Percentiles rank a stretch among this genome's conserved stretches.
These are phyloP conservation scores for Diarsia brunnea DNA, from an alignment of 2,888 invertebrate species.

Conservation along the genomic window DNA sequence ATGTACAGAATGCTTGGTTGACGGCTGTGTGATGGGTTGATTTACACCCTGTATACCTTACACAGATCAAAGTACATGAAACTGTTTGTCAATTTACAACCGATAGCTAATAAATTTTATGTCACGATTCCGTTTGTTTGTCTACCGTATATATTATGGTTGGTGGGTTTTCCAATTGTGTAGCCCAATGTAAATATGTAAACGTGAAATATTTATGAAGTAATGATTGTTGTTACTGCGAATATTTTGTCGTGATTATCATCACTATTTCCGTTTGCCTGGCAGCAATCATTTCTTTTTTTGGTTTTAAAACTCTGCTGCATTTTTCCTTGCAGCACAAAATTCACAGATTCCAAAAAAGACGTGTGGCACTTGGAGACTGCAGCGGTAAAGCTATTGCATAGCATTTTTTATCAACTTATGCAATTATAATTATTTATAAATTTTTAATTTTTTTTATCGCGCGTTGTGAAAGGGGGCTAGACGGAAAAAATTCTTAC, in stretches of 20 bases:
- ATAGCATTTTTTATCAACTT: no score
- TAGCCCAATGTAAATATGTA: conserved; percentile 29
- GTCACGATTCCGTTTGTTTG: conserved; percentile 43
- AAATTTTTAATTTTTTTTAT: no score
- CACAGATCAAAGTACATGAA: not conserved
- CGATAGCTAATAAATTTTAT: conserved; percentile 36
- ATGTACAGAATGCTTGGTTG: no score
- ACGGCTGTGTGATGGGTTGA: no score
- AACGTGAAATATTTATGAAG: conserved; percentile 2
- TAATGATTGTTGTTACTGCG: not conserved
- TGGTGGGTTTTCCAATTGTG: conserved; percentile 26
- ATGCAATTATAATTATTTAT: no score
- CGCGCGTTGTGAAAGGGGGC: no score
- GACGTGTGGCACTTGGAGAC: no score
- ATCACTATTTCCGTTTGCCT: not conserved
- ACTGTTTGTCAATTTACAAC: conserved; percentile 32
- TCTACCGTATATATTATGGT: not conserved
- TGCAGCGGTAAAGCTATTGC: no score
- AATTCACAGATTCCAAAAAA: not conserved
- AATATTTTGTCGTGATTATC: not conserved
- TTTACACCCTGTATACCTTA: no score
- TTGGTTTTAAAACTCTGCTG: not conserved
- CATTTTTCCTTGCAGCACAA: not conserved
- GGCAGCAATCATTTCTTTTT: not conserved
- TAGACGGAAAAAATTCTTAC: no score